A percentile compares a stretch with the other conserved stretches of the same genome.
Conservation (phyloP, 2,888 invertebrate genomes). For the Ischnura elegans region DNA sequence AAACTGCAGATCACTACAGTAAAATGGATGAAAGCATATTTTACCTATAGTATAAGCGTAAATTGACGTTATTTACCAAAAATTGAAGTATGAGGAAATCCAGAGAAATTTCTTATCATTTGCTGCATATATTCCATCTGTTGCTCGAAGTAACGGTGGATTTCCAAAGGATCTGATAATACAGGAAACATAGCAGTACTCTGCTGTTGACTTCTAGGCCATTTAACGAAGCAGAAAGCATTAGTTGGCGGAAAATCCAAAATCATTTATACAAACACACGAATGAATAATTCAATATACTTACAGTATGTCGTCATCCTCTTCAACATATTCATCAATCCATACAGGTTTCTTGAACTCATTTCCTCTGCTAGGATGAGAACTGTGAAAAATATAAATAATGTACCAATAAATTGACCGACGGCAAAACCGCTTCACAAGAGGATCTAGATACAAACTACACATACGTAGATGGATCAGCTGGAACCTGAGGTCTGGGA, state of each 20-base stretch:
- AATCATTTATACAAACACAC: not conserved
- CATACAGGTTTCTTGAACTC: constrained; percentile 59
- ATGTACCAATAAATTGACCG: not conserved
- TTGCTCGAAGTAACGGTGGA: constrained; percentile 41
- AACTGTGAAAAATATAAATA: not conserved
- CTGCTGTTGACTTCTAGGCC: not conserved
- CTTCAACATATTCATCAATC: constrained; percentile 49
- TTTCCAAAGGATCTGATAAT: constrained; percentile 43
- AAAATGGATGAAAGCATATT: too few relatives aligned
- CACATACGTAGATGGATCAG: not conserved
- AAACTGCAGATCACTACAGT: not conserved
- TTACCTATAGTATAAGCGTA: not conserved
- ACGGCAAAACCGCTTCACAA: not conserved
- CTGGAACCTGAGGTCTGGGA: not conserved
- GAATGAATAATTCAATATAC: not conserved
- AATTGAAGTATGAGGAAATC: constrained; percentile 38
- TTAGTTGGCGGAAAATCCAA: not conserved
- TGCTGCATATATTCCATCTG: constrained; percentile 48
- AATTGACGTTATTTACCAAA: not conserved
- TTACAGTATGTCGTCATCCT: constrained; percentile 59
- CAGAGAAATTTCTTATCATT: constrained; percentile 5
- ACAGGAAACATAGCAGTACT: constrained; percentile 25
- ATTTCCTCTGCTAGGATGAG: not conserved
- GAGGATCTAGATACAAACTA: not conserved
- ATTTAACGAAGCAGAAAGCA: not conserved